phyloP scores from a whole-genome alignment of 2,113 vertebrate species.

The Bubo scandiacus region DNA sequence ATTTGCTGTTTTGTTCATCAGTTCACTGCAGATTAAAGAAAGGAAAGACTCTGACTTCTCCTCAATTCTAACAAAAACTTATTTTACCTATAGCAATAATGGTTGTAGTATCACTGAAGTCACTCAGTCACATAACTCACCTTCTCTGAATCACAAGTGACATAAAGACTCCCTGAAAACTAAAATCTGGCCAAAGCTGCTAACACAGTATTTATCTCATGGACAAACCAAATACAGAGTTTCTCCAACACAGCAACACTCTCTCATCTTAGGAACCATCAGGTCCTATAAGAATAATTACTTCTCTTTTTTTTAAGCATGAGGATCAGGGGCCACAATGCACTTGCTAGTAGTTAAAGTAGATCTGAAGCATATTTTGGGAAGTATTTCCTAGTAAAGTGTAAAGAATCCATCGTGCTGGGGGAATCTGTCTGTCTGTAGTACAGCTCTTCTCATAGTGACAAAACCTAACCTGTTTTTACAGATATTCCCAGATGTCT shows the following conservation, averaged over 20 bases:
- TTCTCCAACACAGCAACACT: neutral
- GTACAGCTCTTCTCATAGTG: neutral
- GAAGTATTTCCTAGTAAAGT: neutral
- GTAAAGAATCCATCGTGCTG: rapidly evolving
- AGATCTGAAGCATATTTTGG: neutral
- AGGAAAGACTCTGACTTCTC: neutral
- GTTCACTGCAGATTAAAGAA: neutral
- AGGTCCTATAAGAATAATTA: neutral
- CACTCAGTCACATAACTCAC: neutral
- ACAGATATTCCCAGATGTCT: neutral
- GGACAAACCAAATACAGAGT: neutral
- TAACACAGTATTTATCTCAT: neutral
- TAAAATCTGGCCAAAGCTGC: neutral
- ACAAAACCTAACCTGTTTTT: neutral
- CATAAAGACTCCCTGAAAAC: neutral
- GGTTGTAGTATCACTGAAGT: neutral
- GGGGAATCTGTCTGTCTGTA: neutral
- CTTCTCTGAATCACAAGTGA: neutral
- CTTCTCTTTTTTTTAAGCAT: neutral
- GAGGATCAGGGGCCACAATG: neutral
- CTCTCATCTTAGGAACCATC: neutral
- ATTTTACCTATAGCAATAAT: neutral
- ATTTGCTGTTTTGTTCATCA: neutral
- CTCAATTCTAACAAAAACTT: neutral
- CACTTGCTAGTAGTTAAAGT: neutral